Percentiles rank a stretch among this genome's conserved stretches.
These are phyloP conservation scores for Coenonympha glycerion DNA, from an alignment of 2,888 invertebrate genomes.

Conservation along the genomic window DNA sequence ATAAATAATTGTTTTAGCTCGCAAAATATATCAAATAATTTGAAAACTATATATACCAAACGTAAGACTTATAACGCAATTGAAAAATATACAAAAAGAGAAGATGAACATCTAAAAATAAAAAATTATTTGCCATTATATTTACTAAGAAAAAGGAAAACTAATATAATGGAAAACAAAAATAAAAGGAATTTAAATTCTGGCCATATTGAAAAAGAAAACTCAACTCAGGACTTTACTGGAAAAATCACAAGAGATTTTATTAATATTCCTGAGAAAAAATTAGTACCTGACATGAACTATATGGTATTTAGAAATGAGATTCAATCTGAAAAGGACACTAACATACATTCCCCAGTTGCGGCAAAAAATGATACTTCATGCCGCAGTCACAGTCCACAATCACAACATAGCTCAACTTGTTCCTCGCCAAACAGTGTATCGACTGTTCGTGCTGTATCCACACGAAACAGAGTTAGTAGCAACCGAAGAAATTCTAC, in stretches of 20 bases:
- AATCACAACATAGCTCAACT: constrained; percentile 52
- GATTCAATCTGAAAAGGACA: constrained; percentile 36
- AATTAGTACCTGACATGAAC: constrained; percentile 33
- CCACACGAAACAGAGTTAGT: constrained; percentile 33
- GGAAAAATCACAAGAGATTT: constrained; percentile 41
- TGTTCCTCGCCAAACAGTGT: constrained; percentile 58
- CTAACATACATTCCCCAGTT: constrained; percentile 29
- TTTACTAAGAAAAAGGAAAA: constrained; percentile 26
- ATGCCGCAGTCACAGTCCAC: constrained; percentile 28
- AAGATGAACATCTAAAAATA: not conserved
- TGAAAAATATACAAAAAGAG: constrained; percentile 18
- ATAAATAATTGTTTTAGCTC: constrained; percentile 37
- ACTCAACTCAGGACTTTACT: constrained; percentile 15
- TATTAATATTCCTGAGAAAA: constrained; percentile 37
- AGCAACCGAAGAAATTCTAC: constrained; percentile 38
- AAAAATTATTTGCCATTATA: constrained; percentile 44
- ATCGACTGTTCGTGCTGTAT: constrained; percentile 48
- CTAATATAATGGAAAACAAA: not conserved
- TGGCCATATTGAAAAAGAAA: constrained; percentile 6
- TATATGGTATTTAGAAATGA: constrained; percentile 49
- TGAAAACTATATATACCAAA: constrained; percentile 33
- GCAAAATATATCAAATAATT: constrained; percentile 35
- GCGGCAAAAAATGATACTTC: constrained; percentile 27
- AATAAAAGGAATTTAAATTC: not conserved
- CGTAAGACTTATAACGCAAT: constrained; percentile 26